Percentiles rank a stretch among this genome's conserved stretches.
Conservation (phyloP, 2,113 vertebrate genomes). For the Silurus glanis region DNA sequence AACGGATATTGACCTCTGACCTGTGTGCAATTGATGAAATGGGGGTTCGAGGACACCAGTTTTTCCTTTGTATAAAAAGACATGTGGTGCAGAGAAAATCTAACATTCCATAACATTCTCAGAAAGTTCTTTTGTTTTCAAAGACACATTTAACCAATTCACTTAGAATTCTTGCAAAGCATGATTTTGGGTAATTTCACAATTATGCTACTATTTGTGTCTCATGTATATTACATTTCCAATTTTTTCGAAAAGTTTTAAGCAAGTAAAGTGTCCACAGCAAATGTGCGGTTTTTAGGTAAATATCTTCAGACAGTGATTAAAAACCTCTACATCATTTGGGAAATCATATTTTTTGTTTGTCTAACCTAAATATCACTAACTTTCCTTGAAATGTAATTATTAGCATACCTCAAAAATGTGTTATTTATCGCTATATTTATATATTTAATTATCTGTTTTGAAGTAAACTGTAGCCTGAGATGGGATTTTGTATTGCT, state of each 20-base stretch:
- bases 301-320: background rate
- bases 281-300: background rate
- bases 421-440: too few species aligned
- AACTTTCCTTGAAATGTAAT: background rate
- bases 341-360: background rate
- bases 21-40: constrained; percentile 22
- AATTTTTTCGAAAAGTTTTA: background rate
- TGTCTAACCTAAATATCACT: background rate
- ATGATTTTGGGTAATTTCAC: background rate
- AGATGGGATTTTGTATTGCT: background rate
- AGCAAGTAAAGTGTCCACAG: background rate
- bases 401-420: background rate
- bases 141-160: background rate
- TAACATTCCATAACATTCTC: constrained; percentile 23
- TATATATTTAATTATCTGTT: background rate
- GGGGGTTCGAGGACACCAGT: constrained; percentile 1
- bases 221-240: background rate
- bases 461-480: background rate
- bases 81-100: constrained; percentile 5
- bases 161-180: background rate
- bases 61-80: constrained; percentile 21
- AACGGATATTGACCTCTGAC: constrained; percentile 45
- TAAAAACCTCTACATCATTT: background rate
- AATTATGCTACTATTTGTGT: background rate
- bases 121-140: background rate